These are phyloP conservation scores for Columbina picui DNA, from an alignment of 2,113 vertebrate genomes.

Conservation along the genomic window DNA sequence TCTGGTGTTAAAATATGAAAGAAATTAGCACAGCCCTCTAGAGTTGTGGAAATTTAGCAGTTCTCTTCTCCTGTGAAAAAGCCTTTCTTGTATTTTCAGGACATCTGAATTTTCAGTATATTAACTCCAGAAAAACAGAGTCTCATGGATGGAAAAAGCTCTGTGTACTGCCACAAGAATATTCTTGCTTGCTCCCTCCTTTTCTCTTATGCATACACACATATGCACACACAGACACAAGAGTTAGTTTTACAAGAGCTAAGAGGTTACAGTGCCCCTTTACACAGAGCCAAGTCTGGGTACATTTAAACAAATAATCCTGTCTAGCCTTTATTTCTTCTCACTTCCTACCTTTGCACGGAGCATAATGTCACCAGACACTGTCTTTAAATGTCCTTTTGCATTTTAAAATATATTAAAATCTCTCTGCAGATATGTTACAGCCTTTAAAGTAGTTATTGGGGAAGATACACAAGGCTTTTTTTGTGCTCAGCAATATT, in stretches of 20 bases:
- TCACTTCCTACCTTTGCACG: not conserved
- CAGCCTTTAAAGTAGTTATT: not conserved
- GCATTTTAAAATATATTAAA: not conserved
- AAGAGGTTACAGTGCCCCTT: not conserved
- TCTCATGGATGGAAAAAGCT: not conserved
- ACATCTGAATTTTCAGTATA: not conserved
- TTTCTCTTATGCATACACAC: fast-evolving
- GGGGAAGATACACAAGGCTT: slow-evolving; percentile 6
- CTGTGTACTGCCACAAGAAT: not conserved
- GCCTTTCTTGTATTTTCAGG: not conserved
- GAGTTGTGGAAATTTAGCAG: not conserved
- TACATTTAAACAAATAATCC: not conserved
- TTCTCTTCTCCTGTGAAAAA: not conserved
- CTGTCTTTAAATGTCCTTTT: not conserved
- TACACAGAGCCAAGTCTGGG: not conserved
- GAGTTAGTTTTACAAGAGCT: not conserved
- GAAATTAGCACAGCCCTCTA: not conserved
- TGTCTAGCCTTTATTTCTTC: not conserved
- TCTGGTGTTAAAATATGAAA: not conserved
- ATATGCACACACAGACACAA: not conserved
- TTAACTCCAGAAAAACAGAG: not conserved
- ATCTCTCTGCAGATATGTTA: not conserved
- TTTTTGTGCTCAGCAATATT: slow-evolving; percentile 37
- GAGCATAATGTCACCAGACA: not conserved
- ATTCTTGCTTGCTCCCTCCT: not conserved